These are phyloP conservation scores for Illadopsis cleaveri DNA, from an alignment of 2,113 vertebrate genomes.

Conservation along the genomic window DNA sequence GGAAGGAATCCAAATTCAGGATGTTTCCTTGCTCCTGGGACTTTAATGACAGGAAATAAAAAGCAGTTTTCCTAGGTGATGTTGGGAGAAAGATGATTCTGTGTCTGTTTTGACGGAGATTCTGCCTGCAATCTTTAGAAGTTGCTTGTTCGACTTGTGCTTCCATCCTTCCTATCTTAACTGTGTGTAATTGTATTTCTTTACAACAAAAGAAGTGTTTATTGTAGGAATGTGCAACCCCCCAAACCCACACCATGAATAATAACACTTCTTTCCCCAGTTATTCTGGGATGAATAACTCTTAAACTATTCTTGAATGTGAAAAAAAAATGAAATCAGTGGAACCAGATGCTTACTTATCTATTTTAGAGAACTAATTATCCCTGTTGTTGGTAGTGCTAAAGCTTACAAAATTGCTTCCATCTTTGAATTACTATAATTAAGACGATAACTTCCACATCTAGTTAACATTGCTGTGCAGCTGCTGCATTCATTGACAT, in stretches of 20 bases:
- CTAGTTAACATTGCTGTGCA: constrained; percentile 66
- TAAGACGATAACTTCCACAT: constrained; percentile 75
- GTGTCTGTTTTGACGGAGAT: neutral
- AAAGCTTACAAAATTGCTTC: constrained; percentile 69
- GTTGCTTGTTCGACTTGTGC: neutral
- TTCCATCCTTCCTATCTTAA: neutral
- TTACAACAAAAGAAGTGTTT: neutral
- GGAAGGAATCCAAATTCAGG: neutral
- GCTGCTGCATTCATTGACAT: constrained; percentile 76
- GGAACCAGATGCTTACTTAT: constrained; percentile 69
- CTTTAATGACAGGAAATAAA: neutral
- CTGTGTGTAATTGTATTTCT: neutral
- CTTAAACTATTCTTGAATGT: constrained; percentile 50
- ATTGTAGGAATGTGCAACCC: neutral
- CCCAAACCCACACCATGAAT: neutral
- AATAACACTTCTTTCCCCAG: neutral
- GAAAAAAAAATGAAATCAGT: constrained; percentile 14
- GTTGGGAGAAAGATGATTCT: neutral
- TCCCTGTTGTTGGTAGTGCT: constrained; percentile 68
- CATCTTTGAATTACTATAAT: constrained; percentile 80
- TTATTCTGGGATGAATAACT: constrained; percentile 56
- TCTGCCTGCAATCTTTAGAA: neutral
- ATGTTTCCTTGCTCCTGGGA: neutral
- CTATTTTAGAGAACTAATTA: constrained; percentile 73
- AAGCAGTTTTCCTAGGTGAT: neutral